Evolutionary conservation across 2,888 invertebrate genomes (phyloP).

Genomic region (Ormyrus nitidulus): DNA sequence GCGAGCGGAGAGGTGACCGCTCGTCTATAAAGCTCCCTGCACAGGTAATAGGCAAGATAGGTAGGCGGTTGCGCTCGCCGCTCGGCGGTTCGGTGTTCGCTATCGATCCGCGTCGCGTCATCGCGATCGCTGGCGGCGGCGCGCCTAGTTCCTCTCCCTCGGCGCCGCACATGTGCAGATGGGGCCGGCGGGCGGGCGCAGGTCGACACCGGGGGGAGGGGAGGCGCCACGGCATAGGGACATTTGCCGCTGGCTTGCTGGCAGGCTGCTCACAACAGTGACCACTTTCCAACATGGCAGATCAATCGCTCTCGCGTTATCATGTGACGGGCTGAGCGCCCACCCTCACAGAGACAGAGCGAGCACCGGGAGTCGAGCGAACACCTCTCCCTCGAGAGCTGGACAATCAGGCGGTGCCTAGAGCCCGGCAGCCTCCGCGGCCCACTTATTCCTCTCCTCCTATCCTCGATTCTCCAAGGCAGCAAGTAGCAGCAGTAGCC

Average conservation of each 20-base stretch:
- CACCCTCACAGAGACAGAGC: no score
- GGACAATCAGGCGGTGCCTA: no score
- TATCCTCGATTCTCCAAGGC: no score
- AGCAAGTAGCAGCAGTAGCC: neutral
- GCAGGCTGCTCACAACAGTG: constrained; percentile 73
- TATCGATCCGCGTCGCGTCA: constrained; percentile 39
- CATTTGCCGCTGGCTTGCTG: constrained; percentile 67
- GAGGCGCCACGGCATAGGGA: constrained; percentile 63
- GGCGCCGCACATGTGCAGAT: constrained; percentile 1
- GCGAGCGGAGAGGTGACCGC: neutral
- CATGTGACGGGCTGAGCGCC: constrained; percentile 78
- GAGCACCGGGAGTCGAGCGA: no score
- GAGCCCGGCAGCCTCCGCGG: no score
- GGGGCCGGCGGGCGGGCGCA: neutral
- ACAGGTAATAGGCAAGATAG: neutral
- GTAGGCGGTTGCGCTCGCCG: neutral
- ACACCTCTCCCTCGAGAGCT: no score
- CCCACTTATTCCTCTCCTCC: neutral
- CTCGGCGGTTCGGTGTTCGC: neutral
- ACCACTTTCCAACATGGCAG: constrained; percentile 82
- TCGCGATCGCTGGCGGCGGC: neutral
- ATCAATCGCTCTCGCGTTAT: constrained; percentile 84
- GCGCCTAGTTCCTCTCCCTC: constrained; percentile 6
- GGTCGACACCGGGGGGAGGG: neutral
- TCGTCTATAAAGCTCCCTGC: constrained; percentile 12